Conservation (phyloP, 35 echinoderm and acorn worm genomes). For the Strongylocentrotus purpuratus region DNA sequence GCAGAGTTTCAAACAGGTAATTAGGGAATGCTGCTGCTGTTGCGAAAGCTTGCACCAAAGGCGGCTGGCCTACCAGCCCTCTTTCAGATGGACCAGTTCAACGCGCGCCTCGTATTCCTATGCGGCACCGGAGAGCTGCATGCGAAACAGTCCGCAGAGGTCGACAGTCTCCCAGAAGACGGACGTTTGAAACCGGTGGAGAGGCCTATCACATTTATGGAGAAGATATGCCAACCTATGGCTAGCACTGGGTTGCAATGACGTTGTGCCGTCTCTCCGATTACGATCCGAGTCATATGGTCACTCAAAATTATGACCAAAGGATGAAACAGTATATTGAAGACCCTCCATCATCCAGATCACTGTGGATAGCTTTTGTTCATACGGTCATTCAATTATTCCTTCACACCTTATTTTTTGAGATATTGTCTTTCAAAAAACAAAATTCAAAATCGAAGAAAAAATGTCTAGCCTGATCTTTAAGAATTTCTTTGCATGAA, state of each 20-base stretch:
- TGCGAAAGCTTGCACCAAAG: background rate
- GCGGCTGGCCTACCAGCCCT: constrained; percentile 31
- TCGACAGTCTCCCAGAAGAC: constrained; percentile 3
- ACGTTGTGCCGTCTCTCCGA: background rate
- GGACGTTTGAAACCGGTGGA: background rate
- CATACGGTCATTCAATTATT: too few relatives aligned
- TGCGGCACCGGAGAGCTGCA: background rate
- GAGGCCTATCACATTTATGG: background rate
- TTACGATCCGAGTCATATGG: background rate
- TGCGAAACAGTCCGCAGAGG: constrained; percentile 18
- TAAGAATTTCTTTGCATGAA: too few relatives aligned
- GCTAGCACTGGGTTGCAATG: too few relatives aligned
- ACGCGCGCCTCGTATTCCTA: constrained; percentile 35
- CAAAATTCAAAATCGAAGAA: background rate
- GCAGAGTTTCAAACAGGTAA: constrained; percentile 51
- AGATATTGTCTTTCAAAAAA: background rate
- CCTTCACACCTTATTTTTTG: too few relatives aligned
- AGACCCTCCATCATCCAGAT: too few relatives aligned
- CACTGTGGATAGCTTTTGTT: too few relatives aligned
- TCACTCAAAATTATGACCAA: background rate
- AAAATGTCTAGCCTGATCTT: background rate
- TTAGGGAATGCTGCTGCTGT: constrained; percentile 29
- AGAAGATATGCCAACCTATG: background rate
- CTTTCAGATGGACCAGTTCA: constrained; percentile 17
- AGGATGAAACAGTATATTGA: background rate